Evolutionary conservation across 2,797 vertebrate species (phyloP).

Genomic region (Lacerta viridis): DNA sequence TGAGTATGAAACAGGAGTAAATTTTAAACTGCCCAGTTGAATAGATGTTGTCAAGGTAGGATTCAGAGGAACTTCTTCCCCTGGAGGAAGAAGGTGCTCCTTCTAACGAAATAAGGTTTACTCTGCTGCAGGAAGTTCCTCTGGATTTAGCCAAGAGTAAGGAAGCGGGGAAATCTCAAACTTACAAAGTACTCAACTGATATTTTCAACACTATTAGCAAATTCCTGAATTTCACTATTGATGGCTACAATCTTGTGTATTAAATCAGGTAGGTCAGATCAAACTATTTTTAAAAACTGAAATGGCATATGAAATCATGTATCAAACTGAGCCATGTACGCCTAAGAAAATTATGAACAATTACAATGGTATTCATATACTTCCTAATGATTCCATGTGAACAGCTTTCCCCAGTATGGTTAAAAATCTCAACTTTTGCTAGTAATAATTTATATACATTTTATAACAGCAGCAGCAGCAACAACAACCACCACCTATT

Average conservation of each 20-base stretch:
- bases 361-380: background rate
- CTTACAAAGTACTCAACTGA: background rate
- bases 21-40: background rate
- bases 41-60: background rate
- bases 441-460: no score
- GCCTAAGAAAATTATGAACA: background rate
- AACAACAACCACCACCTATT: no score
- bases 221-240: background rate
- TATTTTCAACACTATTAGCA: background rate
- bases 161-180: background rate
- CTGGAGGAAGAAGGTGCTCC: background rate
- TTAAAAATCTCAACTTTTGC: background rate
- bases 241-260: background rate
- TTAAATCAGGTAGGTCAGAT: conserved; percentile 12
- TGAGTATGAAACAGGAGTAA: background rate
- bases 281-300: background rate
- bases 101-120: background rate
- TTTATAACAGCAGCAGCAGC: no score
- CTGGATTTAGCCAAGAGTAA: background rate
- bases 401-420: background rate
- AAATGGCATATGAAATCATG: background rate
- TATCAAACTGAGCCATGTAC: background rate
- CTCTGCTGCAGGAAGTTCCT: background rate
- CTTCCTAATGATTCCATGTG: background rate
- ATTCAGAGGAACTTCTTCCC: background rate